Conservation (phyloP, 2,113 vertebrate species). For the Menura novaehollandiae region DNA sequence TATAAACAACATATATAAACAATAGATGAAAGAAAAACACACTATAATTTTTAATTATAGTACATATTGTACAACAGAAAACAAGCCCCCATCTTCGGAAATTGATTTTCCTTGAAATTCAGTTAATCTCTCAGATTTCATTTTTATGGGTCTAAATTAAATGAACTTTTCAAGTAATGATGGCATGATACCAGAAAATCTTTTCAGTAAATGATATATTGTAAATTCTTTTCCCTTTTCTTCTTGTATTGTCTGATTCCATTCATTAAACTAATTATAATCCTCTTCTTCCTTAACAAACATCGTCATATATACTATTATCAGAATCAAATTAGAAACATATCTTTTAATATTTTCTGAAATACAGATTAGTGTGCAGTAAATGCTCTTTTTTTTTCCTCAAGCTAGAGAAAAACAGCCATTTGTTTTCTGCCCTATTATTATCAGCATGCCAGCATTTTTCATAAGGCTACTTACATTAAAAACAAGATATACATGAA, state of each 20-base stretch:
- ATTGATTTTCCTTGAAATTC: neutral
- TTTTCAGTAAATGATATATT: neutral
- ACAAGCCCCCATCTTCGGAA: neutral
- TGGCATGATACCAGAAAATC: neutral
- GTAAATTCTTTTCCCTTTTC: neutral
- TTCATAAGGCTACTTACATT: neutral
- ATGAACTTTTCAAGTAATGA: neutral
- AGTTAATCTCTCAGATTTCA: neutral
- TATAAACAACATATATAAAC: neutral
- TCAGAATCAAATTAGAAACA: neutral
- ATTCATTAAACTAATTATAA: neutral
- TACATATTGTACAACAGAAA: neutral
- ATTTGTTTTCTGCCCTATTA: neutral
- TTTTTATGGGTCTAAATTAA: neutral
- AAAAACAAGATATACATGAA: neutral
- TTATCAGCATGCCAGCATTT: neutral
- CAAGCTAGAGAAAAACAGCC: neutral
- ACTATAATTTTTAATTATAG: neutral
- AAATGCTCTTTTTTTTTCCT: neutral
- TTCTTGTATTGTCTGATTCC: neutral
- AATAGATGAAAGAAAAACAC: neutral
- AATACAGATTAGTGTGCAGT: neutral
- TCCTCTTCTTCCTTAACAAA: neutral
- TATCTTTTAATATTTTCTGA: neutral
- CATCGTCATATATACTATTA: neutral